phyloP scores from a whole-genome alignment of 2,797 vertebrate genomes.

The Melanotaenia nigrans region DNA sequence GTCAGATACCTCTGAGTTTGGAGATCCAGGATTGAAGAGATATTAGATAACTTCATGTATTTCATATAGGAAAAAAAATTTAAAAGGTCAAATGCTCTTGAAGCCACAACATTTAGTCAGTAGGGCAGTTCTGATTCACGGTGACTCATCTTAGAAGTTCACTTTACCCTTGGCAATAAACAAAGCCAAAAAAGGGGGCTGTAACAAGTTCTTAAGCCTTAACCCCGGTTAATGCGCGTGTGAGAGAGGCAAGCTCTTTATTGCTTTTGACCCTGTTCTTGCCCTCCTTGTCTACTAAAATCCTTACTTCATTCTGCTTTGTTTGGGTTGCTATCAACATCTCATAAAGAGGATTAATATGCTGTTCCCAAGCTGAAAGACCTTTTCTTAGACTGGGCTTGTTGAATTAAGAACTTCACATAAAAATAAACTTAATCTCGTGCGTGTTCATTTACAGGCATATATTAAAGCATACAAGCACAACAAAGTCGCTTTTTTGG shows the following conservation, averaged over 20 bases:
- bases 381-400: not conserved
- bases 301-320: constrained; percentile 14
- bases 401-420: not conserved
- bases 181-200: constrained; percentile 24
- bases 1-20: not conserved
- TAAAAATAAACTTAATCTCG: not conserved
- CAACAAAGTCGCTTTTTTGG: not conserved
- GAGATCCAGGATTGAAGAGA: not conserved
- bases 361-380: not conserved
- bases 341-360: constrained; percentile 21
- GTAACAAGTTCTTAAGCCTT: constrained; percentile 37
- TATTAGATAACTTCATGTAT: not conserved
- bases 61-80: not conserved
- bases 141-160: constrained; percentile 25
- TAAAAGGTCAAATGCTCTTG: constrained; percentile 9
- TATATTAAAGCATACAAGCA: not conserved
- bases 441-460: not conserved
- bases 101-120: not conserved
- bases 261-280: constrained; percentile 53
- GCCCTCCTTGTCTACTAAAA: constrained; percentile 32
- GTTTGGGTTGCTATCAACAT: constrained; percentile 32
- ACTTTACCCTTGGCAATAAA: constrained; percentile 17
- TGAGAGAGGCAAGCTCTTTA: constrained; percentile 35
- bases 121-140: constrained; percentile 4
- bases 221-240: constrained; percentile 25